phyloP scores from a whole-genome alignment of 2,888 invertebrate species.

The Herminia tarsipennalis region DNA sequence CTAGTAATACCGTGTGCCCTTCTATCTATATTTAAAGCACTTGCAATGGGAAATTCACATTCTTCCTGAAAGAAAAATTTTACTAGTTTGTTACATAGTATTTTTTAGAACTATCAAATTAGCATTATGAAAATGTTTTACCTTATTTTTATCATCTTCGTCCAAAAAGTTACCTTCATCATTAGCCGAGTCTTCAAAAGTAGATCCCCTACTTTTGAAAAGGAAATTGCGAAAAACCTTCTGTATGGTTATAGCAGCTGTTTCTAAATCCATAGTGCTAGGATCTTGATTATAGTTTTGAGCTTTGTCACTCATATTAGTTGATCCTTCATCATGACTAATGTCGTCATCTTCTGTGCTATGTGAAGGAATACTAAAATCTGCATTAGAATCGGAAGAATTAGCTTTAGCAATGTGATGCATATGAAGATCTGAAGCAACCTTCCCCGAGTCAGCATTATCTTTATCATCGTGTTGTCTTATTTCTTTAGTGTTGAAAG shows the following conservation, averaged over 20 bases:
- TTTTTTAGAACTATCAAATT: constrained; percentile 12
- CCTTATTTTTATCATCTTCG: constrained; percentile 61
- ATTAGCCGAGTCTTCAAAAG: constrained; percentile 67
- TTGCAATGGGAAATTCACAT: constrained; percentile 50
- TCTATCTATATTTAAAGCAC: constrained; percentile 61
- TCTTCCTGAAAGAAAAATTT: constrained; percentile 61
- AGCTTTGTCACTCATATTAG: constrained; percentile 8
- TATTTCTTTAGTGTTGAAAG: background rate
- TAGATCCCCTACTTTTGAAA: constrained; percentile 75
- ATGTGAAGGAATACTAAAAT: background rate
- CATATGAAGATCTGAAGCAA: background rate
- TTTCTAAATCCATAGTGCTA: constrained; percentile 77
- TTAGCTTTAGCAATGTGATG: constrained; percentile 6
- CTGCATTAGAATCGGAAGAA: constrained; percentile 5
- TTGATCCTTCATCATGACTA: constrained; percentile 1
- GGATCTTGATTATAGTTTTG: constrained; percentile 27
- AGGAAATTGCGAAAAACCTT: constrained; percentile 83
- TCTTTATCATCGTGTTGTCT: constrained; percentile 4
- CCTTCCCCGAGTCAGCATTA: background rate
- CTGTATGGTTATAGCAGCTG: constrained; percentile 85
- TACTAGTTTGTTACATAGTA: constrained; percentile 19
- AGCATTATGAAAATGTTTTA: constrained; percentile 31
- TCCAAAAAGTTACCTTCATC: constrained; percentile 59
- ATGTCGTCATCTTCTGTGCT: background rate
- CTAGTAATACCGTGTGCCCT: constrained; percentile 69